Base-by-base conservation (phyloP, 2,797 vertebrate species). In the Echiichthys vipera region DNA sequence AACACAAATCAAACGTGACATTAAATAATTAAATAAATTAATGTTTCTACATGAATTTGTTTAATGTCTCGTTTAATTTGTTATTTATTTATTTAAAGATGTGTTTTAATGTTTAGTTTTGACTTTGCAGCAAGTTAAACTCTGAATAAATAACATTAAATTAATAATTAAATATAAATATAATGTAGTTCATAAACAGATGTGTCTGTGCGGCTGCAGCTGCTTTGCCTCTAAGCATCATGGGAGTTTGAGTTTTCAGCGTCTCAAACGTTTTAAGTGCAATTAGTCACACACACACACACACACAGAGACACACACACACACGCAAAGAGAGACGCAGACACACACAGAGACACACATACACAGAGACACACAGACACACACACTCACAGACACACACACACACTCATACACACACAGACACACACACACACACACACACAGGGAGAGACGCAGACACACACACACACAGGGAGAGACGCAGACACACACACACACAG, bases 221-320 rank as follows among this genome's bases (percentile, higher is more conserved):
- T 3, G 10, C 11, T 12, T 6, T 20, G 1, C 10, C 0, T 22
- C 29, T 0, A 10, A 45, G 63, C 73, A 76, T 77, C 37, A 51
- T 65, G 62, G 68, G 62, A 74, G 42, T 29, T 74, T 30, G 18
- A 32, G 29, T 53, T 59, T 20, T 74, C 17, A 47, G 58, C 47
- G 39, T 74, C 43, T 13, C 29, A 62, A 71, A 77, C 11, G 49
- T 54, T 84, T 85, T 81, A 94, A 95, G 93, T 94, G 93, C 93
- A 93, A 93, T 95, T 94, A 94, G 90, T 87, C 32, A 34, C 32
- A 34, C 7, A 2, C 9, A 10, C 32, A 34, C 9, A 34, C 32
- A 34, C 32, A 34, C 32, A 34, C 9, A 32, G 2, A 32, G 7
- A 32, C 9, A 34, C 32, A 10, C 32, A 10, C 2, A 10, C 9